Evolutionary conservation across 2,113 vertebrate species (phyloP), one percentile per base, ranked within the genome.

Genomic region (Lophura nycthemera): DNA sequence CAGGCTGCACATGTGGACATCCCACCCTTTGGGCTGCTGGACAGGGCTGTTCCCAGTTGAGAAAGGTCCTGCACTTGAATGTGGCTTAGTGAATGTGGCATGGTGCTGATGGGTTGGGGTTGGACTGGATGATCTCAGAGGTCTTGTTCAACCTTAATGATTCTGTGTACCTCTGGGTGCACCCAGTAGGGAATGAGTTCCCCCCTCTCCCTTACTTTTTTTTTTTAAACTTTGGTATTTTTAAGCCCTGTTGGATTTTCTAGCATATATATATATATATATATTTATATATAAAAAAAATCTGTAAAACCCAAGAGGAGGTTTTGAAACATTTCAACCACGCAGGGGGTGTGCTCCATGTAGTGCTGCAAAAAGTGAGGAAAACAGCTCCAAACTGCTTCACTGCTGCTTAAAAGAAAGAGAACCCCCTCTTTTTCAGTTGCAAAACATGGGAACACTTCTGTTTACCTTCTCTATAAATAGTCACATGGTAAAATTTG

Each of bases 381-480:
- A 83, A 32, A 21, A 6, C 32, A 56, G 72, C 83, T 93, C 79
- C 69, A 86, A 88, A 88, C 16, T 6, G 6, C 56, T 70, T 42
- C 1, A 0, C 40, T 74, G 60, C 67, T 86, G 74, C 83, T 66
- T 63, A 47, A 60, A 79, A 72, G 91, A 75, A 74, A 34, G 59
- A 94, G 20, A 91, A 96, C 36, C 24, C 12, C 48, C 19, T 73
- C 22, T 78, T 82, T 18, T 30, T 16, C 57, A 19, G 38, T 74
- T 45, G 86, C 40, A 38, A 90, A 81, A 63, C n/a, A n/a, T n/a
- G n/a, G 56, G 57, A 79, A 54, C 81, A 61, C 90, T 94, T 94
- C 88, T 88, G 64, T 72, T 71, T 79, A 80, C 59, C 45, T 88
- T 43, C 17, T 66, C 88, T 86, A 88, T 91, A 91, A 94, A 93